Conservation (phyloP, 2,113 vertebrate genomes). For the Dryoscopus gambensis region DNA sequence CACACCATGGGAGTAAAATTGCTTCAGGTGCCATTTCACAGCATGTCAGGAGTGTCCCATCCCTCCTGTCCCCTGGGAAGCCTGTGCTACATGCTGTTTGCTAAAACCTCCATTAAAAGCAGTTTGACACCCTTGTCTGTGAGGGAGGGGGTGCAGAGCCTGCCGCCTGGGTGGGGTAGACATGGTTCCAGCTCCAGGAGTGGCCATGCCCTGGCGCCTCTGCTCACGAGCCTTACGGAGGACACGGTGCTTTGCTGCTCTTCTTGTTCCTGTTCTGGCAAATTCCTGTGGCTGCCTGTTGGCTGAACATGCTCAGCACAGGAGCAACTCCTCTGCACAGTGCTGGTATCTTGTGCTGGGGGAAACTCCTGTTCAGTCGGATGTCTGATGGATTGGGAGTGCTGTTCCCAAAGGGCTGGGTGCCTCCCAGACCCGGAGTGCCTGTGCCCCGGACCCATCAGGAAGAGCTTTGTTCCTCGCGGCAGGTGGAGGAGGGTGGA, state of each 20-base stretch:
- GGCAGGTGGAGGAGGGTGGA: background rate
- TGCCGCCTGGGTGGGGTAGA: accelerated
- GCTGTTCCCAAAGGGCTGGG: conserved; percentile 15
- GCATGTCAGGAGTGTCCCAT: background rate
- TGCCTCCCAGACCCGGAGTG: background rate
- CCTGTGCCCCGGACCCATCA: background rate
- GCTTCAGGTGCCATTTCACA: background rate
- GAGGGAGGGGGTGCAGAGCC: background rate
- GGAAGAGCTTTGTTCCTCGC: background rate
- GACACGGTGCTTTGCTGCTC: background rate
- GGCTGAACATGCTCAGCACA: background rate
- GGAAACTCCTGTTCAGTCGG: background rate
- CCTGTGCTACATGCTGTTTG: accelerated
- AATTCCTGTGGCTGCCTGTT: background rate
- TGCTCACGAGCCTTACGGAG: accelerated
- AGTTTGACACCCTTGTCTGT: background rate
- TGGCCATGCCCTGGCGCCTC: background rate
- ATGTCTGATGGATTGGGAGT: background rate
- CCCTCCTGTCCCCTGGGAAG: background rate
- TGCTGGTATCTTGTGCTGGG: background rate
- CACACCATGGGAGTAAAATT: background rate
- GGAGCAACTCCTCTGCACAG: background rate
- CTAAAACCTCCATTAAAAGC: background rate
- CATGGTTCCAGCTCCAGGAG: background rate
- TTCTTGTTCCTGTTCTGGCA: background rate